Base-by-base conservation (phyloP, 2,797 vertebrate genomes). In the Argyrosomus regius region DNA sequence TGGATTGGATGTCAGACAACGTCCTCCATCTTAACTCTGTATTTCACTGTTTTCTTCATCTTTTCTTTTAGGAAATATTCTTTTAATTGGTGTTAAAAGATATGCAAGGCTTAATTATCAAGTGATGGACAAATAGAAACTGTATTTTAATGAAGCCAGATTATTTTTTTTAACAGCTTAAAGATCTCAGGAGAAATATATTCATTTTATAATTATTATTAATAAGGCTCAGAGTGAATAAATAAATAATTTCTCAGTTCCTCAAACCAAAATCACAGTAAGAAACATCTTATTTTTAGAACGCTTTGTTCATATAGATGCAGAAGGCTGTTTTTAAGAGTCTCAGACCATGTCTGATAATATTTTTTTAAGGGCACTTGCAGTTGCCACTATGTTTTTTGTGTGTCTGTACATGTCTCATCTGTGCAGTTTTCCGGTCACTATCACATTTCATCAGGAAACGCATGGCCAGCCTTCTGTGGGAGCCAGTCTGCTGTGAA, bases 371-470 rank as follows among this genome's bases (percentile, higher is more conserved):
- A 31, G 6, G 28, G 28, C 28, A 31, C 28, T 31, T 31, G 28
- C 28, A 31, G 28, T 31, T 31, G 28, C 28, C 28, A 28, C 28
- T 28, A 4, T 28, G 28, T 31, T 31, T 28, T 31, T 31, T 31
- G 6, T 31, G 28, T 67, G 12, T 75, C 6, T 60, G 28, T 57
- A 53, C 5, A 1, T 49, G 72, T 54, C 18, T 58, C 46, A 3
- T 75, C 60, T n/a, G 56, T 46, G 45, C 41, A 54, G 3, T 72
- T 72, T 81, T 81, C 61, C 58, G 63, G 78, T 80, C 73, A 80
- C 72, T 54, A 77, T 56, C 56, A 75, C 68, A 82, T 78, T 69
- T 62, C 26, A 84, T 80, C 65, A 75, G n/a, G 43, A 59, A 72
- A 48, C 24, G 22, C 66, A 71, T 81, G 84, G 46, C 18, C 58